Evolutionary conservation across 2,113 vertebrate genomes (phyloP).

Genomic region (Paracanthobrama guichenoti): DNA sequence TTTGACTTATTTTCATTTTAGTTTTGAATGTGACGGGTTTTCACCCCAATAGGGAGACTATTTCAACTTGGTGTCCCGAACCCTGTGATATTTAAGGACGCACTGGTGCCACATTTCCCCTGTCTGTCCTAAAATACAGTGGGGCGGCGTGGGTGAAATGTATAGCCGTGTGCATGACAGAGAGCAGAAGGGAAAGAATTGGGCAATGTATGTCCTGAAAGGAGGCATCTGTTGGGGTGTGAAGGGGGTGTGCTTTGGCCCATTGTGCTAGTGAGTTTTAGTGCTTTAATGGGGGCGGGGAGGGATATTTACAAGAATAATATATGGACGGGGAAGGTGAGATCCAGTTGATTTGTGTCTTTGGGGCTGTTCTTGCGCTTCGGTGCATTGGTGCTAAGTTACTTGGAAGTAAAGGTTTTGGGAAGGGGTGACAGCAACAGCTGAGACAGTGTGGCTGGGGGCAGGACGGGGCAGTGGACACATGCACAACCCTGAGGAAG

Average conservation of each 20-base stretch:
- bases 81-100: not conserved
- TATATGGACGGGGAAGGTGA: slow-evolving; percentile 38
- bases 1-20: not conserved
- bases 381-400: slow-evolving; percentile 63
- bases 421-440: slow-evolving; percentile 16
- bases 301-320: slow-evolving; percentile 33
- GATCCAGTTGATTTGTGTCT: slow-evolving; percentile 15
- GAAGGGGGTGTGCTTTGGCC: not conserved
- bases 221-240: slow-evolving; percentile 42
- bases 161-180: not conserved
- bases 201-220: not conserved
- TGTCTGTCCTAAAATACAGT: slow-evolving; percentile 11
- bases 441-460: slow-evolving; percentile 46
- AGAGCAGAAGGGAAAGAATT: slow-evolving; percentile 11
- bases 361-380: slow-evolving; percentile 55
- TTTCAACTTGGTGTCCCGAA: not conserved
- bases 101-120: slow-evolving; percentile 18
- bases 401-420: slow-evolving; percentile 61
- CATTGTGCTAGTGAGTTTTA: slow-evolving; percentile 23
- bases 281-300: not conserved
- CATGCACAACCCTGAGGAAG: not conserved
- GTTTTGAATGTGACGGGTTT: not conserved
- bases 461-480: slow-evolving; percentile 47
- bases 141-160: not conserved
- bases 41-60: not conserved